Evolutionary conservation across 1,140 invertebrate genomes (phyloP).

Genomic region (Drosophila leontia): DNA sequence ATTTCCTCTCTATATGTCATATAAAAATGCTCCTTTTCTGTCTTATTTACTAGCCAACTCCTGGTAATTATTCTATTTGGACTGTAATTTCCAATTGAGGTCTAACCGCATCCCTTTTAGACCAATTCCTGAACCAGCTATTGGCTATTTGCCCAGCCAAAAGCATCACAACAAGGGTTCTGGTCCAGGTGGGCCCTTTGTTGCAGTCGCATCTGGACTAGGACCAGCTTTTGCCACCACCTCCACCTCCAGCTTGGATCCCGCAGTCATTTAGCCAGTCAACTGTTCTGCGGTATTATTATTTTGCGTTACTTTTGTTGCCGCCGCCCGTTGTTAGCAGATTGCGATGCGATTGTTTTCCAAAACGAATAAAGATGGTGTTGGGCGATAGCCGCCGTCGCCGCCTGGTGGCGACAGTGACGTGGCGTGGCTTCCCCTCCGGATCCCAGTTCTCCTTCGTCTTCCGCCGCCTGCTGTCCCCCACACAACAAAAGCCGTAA

Average conservation of each 20-base stretch:
- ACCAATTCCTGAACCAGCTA: not conserved
- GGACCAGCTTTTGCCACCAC: not conserved
- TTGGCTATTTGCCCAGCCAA: not conserved
- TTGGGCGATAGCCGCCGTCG: constrained; percentile 51
- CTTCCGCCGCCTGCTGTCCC: not conserved
- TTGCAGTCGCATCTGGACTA: constrained; percentile 10
- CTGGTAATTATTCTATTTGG: not conserved
- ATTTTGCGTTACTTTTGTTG: constrained; percentile 54
- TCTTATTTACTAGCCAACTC: not conserved
- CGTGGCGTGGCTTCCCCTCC: constrained; percentile 32
- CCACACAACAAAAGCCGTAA: constrained; percentile 79
- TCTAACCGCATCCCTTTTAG: not conserved
- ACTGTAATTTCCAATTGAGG: not conserved
- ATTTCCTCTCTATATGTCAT: not conserved
- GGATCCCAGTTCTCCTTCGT: not conserved
- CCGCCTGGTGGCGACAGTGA: constrained; percentile 63
- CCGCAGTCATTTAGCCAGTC: constrained; percentile 67
- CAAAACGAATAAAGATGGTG: constrained; percentile 72
- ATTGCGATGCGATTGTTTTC: constrained; percentile 74
- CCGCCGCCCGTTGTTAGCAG: constrained; percentile 54
- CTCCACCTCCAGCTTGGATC: not conserved
- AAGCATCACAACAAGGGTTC: constrained; percentile 7
- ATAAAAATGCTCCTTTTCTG: not conserved
- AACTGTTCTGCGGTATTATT: constrained; percentile 71
- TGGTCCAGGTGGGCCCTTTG: constrained; percentile 2